These are phyloP conservation scores for Tinamus guttatus DNA, from an alignment of 2,113 vertebrate species.

Conservation along the genomic window DNA sequence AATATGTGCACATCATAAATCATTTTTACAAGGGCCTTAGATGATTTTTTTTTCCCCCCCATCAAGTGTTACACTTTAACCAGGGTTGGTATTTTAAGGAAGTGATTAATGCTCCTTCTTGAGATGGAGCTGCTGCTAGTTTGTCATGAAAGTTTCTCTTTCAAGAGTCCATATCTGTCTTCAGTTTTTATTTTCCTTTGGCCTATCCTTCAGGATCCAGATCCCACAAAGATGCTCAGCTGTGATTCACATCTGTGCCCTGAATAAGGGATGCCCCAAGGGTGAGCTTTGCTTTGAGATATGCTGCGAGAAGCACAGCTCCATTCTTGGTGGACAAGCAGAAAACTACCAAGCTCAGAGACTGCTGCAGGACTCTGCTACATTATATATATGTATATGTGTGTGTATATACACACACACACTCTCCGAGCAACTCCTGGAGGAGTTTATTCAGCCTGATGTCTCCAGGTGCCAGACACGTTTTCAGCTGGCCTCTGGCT, in stretches of 20 bases:
- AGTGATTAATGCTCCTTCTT: background rate
- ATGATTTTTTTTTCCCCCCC: background rate
- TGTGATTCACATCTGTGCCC: background rate
- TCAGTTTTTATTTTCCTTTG: background rate
- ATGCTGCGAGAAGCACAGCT: background rate
- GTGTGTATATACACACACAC: too few species aligned
- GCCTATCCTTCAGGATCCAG: background rate
- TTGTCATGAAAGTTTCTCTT: background rate
- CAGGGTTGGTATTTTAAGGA: background rate
- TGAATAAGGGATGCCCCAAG: background rate
- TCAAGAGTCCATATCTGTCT: background rate
- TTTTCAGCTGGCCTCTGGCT: background rate
- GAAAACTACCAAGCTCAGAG: background rate
- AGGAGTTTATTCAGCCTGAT: background rate
- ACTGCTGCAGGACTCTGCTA: accelerated
- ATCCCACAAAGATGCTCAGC: background rate
- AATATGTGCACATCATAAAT: background rate
- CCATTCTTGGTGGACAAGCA: background rate
- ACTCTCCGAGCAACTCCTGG: background rate
- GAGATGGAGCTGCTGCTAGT: background rate
- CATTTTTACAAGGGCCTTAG: too few species aligned
- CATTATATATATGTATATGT: too few species aligned
- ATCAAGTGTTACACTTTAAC: background rate
- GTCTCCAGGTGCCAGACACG: background rate
- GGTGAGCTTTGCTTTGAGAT: background rate